These are phyloP conservation scores for Mystacides longicornis DNA, from an alignment of 2,888 invertebrate genomes.

Conservation along the genomic window DNA sequence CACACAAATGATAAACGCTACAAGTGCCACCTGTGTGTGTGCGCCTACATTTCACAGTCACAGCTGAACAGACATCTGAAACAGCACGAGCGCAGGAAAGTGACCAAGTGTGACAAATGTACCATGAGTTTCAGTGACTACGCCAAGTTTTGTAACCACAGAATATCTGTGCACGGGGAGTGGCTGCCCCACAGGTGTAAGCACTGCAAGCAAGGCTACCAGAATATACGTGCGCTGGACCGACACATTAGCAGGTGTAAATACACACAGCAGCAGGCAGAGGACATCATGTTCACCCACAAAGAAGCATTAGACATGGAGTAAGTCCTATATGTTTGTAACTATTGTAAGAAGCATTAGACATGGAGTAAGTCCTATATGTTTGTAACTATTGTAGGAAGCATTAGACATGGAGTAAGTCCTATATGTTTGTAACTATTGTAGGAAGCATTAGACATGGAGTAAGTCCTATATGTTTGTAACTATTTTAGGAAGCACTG, in stretches of 20 bases:
- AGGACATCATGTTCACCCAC: not conserved
- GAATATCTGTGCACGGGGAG: conserved; percentile 26
- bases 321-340: too few species aligned
- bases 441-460: too few species aligned
- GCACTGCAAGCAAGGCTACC: conserved; percentile 27
- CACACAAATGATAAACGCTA: conserved; percentile 26
- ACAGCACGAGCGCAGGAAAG: conserved; percentile 25
- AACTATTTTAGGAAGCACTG: too few species aligned
- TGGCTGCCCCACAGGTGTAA: conserved; percentile 26
- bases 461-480: too few species aligned
- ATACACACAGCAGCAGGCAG: not conserved
- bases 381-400: too few species aligned
- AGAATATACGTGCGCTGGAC: conserved; percentile 21
- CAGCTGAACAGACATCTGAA: conserved; percentile 28
- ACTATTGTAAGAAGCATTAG: too few species aligned
- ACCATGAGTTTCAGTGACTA: conserved; percentile 26
- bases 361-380: too few species aligned
- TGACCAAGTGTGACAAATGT: conserved; percentile 27
- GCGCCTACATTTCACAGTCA: conserved; percentile 26
- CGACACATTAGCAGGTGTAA: conserved; percentile 19
- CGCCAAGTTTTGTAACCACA: conserved; percentile 26
- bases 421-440: too few species aligned
- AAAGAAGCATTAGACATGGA: not conserved
- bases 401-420: too few species aligned
- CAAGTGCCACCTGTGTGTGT: conserved; percentile 26